Evolutionary conservation across 2,888 invertebrate species (phyloP).

Genomic region (Melikaiella ostensackeni): DNA sequence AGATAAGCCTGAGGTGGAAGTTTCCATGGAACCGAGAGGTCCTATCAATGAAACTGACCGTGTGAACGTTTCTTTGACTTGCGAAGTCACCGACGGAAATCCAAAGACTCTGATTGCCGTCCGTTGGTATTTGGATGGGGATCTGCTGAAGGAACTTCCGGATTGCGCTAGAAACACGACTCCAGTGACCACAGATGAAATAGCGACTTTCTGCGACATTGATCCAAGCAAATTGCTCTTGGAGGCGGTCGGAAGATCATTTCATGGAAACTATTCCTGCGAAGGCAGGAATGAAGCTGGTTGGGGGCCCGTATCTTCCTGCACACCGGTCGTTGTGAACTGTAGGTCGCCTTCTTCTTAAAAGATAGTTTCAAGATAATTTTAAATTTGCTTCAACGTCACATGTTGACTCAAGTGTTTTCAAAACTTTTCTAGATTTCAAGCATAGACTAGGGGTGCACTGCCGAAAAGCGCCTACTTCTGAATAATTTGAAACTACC

Average conservation of each 20-base stretch:
- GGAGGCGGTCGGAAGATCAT: slow-evolving; percentile 90
- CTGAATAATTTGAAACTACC: no score
- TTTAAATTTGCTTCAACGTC: not conserved
- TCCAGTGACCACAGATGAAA: slow-evolving; percentile 66
- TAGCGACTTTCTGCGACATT: slow-evolving; percentile 86
- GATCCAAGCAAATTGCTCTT: slow-evolving; percentile 91
- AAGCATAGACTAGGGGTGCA: no score
- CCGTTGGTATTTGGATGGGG: slow-evolving; percentile 92
- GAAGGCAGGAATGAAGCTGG: slow-evolving; percentile 93
- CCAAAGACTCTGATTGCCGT: slow-evolving; percentile 86
- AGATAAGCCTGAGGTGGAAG: slow-evolving; percentile 89
- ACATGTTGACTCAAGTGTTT: not conserved
- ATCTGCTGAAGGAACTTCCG: slow-evolving; percentile 89
- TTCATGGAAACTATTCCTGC: slow-evolving; percentile 96
- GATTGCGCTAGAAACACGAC: slow-evolving; percentile 83
- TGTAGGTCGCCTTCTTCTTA: slow-evolving; percentile 80
- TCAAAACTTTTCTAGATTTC: not conserved
- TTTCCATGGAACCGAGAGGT: slow-evolving; percentile 86
- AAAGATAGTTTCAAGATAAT: not conserved
- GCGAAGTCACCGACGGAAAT: slow-evolving; percentile 89
- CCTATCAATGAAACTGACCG: slow-evolving; percentile 89
- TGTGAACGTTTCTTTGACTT: slow-evolving; percentile 89
- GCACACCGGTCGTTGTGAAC: slow-evolving; percentile 88
- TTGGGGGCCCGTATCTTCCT: slow-evolving; percentile 89
- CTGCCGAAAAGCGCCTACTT: no score